phyloP scores from a whole-genome alignment of 2,113 vertebrate genomes.

The Turdus rufiventris region DNA sequence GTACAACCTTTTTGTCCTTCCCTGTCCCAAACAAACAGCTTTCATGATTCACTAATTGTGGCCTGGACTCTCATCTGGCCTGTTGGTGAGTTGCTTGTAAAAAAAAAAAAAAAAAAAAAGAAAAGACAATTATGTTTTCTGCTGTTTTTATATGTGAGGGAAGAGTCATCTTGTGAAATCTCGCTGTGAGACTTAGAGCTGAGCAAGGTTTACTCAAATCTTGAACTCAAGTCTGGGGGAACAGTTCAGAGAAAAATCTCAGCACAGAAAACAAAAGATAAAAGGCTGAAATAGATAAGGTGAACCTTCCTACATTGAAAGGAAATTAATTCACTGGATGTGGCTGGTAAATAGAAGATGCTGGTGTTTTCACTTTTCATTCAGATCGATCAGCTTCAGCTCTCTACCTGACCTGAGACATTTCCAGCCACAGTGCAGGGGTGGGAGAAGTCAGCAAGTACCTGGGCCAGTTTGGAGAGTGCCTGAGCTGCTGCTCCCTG shows the following conservation, averaged over 20 bases:
- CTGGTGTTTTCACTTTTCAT: neutral
- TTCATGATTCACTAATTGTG: neutral
- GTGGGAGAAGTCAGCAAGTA: neutral
- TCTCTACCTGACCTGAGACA: neutral
- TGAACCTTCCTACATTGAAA: neutral
- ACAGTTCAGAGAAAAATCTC: neutral
- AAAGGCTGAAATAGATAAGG: neutral
- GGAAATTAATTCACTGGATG: neutral
- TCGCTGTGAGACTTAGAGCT: neutral
- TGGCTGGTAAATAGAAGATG: neutral
- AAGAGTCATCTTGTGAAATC: neutral
- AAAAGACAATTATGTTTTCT: neutral
- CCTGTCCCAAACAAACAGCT: neutral
- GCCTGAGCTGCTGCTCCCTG: neutral
- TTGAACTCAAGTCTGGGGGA: neutral
- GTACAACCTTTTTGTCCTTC: neutral
- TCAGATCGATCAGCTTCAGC: neutral
- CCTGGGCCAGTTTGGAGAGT: neutral
- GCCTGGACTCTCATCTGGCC: neutral
- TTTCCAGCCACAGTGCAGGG: accelerated
- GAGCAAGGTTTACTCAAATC: neutral
- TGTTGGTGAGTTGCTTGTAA: neutral
- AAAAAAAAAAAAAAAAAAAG: neutral
- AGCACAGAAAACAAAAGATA: neutral
- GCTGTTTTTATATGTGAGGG: neutral